Base-by-base conservation (phyloP, 1,140 invertebrate species). In the Thaumetopoea pityocampa region DNA sequence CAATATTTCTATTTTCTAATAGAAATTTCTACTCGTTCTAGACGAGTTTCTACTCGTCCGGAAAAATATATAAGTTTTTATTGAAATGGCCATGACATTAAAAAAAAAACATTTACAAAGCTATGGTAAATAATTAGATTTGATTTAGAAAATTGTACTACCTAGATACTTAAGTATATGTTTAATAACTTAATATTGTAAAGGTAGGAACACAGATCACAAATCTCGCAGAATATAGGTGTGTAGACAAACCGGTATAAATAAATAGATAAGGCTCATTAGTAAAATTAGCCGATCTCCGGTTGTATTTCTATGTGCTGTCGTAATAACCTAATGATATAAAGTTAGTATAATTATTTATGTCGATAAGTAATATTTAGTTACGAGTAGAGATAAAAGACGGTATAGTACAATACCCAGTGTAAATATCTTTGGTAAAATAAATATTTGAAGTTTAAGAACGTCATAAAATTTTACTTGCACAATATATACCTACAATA, bases 211-310 rank as follows among this genome's bases (percentile, higher is more conserved):
- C 62, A 73, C 67, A 69, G 58, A 67, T 57, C 45, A 54, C 48
- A 8, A 73, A 73, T 64, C 69, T 67, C 70, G 61, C 65, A 60
- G 49, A 71, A 58, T 53, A 28, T 62, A 57, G 40, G 23, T 32
- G 24, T 27, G 12, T 41, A 41, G 27, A 22, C n/a, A 24, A 43
- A 50, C n/a, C n/a, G n/a, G n/a, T n/a, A 28, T 2, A 20, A 36
- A 27, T 12, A 18, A 26, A 38, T n/a, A n/a, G n/a, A n/a, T n/a
- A n/a, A n/a, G n/a, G n/a, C n/a, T n/a, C n/a, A n/a, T n/a, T n/a
- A n/a, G n/a, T n/a, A n/a, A n/a, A n/a, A n/a, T n/a, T n/a, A n/a
- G n/a, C n/a, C n/a, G n/a, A n/a, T n/a, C n/a, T n/a, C n/a, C n/a
- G n/a, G n/a, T n/a, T n/a, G n/a, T n/a, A n/a, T n/a, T 22, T 26